A percentile compares a stretch with the other conserved stretches of the same genome.
Evolutionary conservation across 2,888 invertebrate genomes (phyloP).

Genomic region (Chymomyza caudatula): DNA sequence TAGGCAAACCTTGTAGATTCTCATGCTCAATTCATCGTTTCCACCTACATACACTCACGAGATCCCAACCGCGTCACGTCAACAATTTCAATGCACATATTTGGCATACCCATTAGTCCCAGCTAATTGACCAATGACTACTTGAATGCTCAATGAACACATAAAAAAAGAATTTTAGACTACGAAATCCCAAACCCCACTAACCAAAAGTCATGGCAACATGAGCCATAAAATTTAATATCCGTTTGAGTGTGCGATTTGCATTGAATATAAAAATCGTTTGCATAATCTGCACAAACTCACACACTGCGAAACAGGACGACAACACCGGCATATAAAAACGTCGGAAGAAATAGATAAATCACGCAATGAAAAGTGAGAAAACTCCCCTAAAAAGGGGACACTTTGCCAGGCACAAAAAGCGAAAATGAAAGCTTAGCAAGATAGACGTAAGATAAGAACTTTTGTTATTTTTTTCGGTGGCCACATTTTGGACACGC

Average conservation of each 20-base stretch:
- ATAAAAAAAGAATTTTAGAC: constrained; percentile 26
- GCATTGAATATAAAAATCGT: constrained; percentile 46
- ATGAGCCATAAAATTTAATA: constrained; percentile 71
- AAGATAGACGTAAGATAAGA: constrained; percentile 43
- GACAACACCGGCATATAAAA: constrained; percentile 40
- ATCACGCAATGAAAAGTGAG: constrained; percentile 64
- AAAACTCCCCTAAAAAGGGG: constrained; percentile 54
- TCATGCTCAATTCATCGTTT: not conserved
- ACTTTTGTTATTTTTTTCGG: constrained; percentile 15
- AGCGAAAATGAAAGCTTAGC: constrained; percentile 40
- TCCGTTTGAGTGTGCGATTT: constrained; percentile 64
- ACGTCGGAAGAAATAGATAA: constrained; percentile 66
- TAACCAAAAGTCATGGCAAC: constrained; percentile 65
- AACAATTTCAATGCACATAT: constrained; percentile 32
- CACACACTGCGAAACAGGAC: not conserved
- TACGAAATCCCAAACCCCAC: not conserved
- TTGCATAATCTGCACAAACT: constrained; percentile 58
- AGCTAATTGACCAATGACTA: constrained; percentile 60
- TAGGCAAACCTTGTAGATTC: not conserved
- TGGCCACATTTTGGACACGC: not conserved
- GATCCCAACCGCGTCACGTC: not conserved
- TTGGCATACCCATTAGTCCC: constrained; percentile 41
- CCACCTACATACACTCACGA: not conserved
- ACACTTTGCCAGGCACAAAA: constrained; percentile 28
- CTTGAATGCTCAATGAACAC: constrained; percentile 63